phyloP scores from a whole-genome alignment of 2,797 vertebrate genomes.

The Pristis pectinata region DNA sequence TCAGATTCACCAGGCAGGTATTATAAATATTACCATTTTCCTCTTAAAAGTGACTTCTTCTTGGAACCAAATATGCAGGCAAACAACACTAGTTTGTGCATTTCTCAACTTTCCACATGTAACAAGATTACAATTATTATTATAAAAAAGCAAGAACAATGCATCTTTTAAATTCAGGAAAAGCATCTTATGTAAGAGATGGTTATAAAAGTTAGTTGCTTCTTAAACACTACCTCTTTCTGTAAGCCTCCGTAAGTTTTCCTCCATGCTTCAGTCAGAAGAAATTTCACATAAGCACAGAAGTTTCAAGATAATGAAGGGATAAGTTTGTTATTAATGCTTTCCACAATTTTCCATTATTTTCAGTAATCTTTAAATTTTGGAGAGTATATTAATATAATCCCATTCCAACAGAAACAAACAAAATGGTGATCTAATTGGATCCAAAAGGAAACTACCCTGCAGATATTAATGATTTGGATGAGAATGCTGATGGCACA shows the following conservation, averaged over 20 bases:
- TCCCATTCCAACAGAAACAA: not conserved
- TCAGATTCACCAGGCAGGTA: not conserved
- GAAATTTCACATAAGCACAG: not conserved
- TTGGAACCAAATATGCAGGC: not conserved
- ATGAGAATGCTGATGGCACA: too few relatives aligned
- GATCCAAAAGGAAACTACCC: not conserved
- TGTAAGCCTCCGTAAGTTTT: not conserved
- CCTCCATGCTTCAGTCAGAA: not conserved
- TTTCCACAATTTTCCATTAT: not conserved
- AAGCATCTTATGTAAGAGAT: not conserved
- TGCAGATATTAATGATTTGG: too few relatives aligned
- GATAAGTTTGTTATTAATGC: not conserved
- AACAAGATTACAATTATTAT: not conserved
- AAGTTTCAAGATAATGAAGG: not conserved
- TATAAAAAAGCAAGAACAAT: not conserved
- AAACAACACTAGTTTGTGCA: not conserved
- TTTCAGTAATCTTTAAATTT: not conserved
- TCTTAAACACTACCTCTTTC: not conserved
- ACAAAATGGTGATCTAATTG: not conserved
- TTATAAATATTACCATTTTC: not conserved
- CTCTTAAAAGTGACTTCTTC: too few relatives aligned
- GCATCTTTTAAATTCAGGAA: not conserved
- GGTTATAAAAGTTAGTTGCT: not conserved
- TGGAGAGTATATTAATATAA: not conserved
- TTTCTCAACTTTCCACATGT: not conserved